phyloP scores from a whole-genome alignment of 2,888 invertebrate genomes.

The Seira musarum region DNA sequence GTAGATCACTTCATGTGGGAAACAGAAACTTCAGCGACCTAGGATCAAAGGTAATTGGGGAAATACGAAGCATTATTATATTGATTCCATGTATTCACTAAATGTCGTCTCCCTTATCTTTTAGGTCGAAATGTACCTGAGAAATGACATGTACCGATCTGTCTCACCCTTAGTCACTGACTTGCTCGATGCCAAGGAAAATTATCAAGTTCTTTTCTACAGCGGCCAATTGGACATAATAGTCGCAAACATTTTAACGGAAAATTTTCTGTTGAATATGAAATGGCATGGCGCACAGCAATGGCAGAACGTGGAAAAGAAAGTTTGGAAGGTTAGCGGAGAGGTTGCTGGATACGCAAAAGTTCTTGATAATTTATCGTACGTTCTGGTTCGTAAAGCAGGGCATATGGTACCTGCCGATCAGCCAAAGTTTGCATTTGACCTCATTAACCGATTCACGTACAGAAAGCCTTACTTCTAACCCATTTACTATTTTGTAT shows the following conservation, averaged over 20 bases:
- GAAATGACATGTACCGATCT: slow-evolving; percentile 81
- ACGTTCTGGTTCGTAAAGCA: slow-evolving; percentile 83
- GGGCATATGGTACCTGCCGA: slow-evolving; percentile 89
- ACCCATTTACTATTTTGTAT: no score
- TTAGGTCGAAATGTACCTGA: slow-evolving; percentile 84
- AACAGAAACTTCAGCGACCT: slow-evolving; percentile 80
- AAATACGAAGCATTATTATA: no score
- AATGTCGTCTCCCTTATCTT: no score
- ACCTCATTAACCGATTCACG: slow-evolving; percentile 82
- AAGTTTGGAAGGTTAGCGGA: slow-evolving; percentile 79
- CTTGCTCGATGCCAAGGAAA: slow-evolving; percentile 75
- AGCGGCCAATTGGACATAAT: slow-evolving; percentile 94
- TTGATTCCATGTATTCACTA: no score
- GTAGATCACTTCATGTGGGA: slow-evolving; percentile 89
- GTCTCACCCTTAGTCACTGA: slow-evolving; percentile 78
- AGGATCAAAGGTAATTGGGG: no score
- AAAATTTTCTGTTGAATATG: slow-evolving; percentile 82
- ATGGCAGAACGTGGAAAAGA: slow-evolving; percentile 80
- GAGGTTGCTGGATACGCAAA: slow-evolving; percentile 85
- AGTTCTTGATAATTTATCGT: slow-evolving; percentile 81
- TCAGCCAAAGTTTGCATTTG: slow-evolving; percentile 84
- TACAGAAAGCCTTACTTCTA: slow-evolving; percentile 63
- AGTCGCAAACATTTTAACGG: slow-evolving; percentile 88
- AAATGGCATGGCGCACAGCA: slow-evolving; percentile 79
- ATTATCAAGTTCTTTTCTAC: slow-evolving; percentile 85